Evolutionary conservation across 2,888 invertebrate species (phyloP).

Genomic region (Catocala sponsa): DNA sequence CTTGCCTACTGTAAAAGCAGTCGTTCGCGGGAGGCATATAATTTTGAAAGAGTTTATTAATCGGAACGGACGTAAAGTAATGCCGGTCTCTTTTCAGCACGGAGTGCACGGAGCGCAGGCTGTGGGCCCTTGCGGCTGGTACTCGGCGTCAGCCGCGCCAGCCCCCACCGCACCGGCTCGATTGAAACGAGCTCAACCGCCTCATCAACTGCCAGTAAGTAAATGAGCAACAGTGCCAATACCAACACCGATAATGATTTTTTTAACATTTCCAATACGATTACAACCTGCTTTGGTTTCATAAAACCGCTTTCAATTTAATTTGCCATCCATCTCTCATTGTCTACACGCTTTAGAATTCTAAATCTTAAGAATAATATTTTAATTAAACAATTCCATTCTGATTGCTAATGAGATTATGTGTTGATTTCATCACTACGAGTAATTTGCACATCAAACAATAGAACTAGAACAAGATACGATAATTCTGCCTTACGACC

Average conservation of each 20-base stretch:
- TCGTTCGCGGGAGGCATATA: background rate
- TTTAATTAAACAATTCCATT: constrained; percentile 29
- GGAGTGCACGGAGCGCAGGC: constrained; percentile 80
- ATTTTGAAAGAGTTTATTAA: too few relatives aligned
- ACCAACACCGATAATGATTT: too few relatives aligned
- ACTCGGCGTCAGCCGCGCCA: constrained; percentile 82
- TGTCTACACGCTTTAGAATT: constrained; percentile 23
- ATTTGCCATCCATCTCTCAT: constrained; percentile 6
- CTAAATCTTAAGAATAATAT: constrained; percentile 24
- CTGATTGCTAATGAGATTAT: constrained; percentile 27
- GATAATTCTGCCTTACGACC: constrained; percentile 30
- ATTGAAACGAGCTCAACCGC: constrained; percentile 80
- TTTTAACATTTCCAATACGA: background rate
- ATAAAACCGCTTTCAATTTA: constrained; percentile 2
- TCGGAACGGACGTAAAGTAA: background rate
- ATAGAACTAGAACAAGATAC: constrained; percentile 17
- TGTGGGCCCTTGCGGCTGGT: constrained; percentile 86
- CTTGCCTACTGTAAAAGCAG: too few relatives aligned
- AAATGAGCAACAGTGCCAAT: background rate
- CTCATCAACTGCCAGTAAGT: constrained; percentile 81
- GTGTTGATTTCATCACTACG: constrained; percentile 21
- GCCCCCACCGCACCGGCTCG: constrained; percentile 83
- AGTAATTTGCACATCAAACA: constrained; percentile 23
- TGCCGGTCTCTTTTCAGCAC: constrained; percentile 65
- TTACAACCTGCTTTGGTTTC: constrained; percentile 1